Evolutionary conservation across 2,113 vertebrate species (phyloP).

Genomic region (Zingel zingel): DNA sequence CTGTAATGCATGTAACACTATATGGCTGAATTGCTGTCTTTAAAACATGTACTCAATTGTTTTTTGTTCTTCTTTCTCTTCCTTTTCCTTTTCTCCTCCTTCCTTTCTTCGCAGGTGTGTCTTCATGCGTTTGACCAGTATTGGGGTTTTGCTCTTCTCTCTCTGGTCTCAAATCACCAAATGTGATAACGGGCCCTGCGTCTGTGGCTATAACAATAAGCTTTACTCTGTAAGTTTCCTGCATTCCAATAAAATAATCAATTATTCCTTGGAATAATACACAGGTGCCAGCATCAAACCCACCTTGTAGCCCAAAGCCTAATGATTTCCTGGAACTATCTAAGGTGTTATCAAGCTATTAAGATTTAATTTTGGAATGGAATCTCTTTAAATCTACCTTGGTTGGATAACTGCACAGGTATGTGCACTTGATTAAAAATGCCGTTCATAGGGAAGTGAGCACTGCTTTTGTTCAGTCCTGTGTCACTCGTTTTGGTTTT

Average conservation of each 20-base stretch:
- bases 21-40: not conserved
- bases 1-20: not conserved
- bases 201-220: slow-evolving; percentile 92
- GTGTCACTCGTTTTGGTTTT: not conserved
- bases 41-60: not conserved
- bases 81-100: not conserved
- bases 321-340: not conserved
- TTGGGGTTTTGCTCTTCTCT: slow-evolving; percentile 92
- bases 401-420: not conserved
- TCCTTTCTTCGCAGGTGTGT: slow-evolving; percentile 87
- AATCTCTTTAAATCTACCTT: not conserved
- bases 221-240: slow-evolving; percentile 89
- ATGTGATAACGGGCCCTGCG: slow-evolving; percentile 80
- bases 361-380: not conserved
- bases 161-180: slow-evolving; percentile 91
- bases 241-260: not conserved
- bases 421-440: not conserved
- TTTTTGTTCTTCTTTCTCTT: not conserved
- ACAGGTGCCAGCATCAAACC: not conserved
- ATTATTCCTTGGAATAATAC: not conserved
- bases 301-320: not conserved
- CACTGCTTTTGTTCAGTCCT: not conserved
- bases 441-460: not conserved
- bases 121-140: slow-evolving; percentile 93
- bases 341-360: not conserved